Conservation (phyloP, 2,888 invertebrate genomes). For the Nomada hirtipes region DNA sequence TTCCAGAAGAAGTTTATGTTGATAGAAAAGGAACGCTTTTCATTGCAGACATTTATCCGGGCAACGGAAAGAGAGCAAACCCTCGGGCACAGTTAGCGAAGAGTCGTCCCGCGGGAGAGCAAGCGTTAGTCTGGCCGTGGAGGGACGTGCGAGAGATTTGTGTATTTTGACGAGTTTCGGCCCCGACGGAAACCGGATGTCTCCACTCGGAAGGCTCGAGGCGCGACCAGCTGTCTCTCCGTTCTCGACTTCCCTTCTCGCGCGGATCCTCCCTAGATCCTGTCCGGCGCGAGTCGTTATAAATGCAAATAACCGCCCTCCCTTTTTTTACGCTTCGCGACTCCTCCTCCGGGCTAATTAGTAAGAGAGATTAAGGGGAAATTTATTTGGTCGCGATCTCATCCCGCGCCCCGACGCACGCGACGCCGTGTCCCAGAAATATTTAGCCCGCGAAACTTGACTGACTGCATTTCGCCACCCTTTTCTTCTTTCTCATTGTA, state of each 20-base stretch:
- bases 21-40: conserved; percentile 64
- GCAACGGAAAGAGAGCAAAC: conserved; percentile 49
- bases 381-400: conserved; percentile 40
- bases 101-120: conserved; percentile 42
- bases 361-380: conserved; percentile 46
- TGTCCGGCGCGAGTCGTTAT: conserved; percentile 62
- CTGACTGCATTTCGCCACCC: conserved; percentile 1
- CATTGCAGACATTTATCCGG: conserved; percentile 55
- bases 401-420: conserved; percentile 24
- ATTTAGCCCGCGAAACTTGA: neutral
- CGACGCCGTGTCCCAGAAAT: neutral
- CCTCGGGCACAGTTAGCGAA: conserved; percentile 42
- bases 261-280: conserved; percentile 20
- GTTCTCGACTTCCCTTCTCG: conserved; percentile 36
- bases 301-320: conserved; percentile 68
- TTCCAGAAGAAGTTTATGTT: conserved; percentile 66
- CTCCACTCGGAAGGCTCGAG: conserved; percentile 77
- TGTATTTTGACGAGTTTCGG: conserved; percentile 82
- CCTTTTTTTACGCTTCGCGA: conserved; percentile 24
- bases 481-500: neutral
- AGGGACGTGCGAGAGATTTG: conserved; percentile 76
- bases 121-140: conserved; percentile 40
- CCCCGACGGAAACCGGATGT: conserved; percentile 80
- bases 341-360: conserved; percentile 50
- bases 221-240: conserved; percentile 79